A percentile compares a stretch with the other conserved stretches of the same genome.
phyloP scores from a whole-genome alignment of 2,113 vertebrate species.

The Cynoglossus semilaevis region DNA sequence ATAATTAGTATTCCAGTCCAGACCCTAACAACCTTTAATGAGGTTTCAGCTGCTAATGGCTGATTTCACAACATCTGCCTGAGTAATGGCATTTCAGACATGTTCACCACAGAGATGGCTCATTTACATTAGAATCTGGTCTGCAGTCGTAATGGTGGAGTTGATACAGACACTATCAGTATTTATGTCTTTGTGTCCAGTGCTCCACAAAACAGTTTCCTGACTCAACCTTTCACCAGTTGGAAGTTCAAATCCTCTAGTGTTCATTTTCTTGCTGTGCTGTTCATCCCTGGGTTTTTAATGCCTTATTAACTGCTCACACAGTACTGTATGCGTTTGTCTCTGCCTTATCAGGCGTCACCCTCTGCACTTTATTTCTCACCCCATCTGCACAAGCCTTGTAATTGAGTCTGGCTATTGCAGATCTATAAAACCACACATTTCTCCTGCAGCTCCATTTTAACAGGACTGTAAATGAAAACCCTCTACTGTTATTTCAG shows the following conservation, averaged over 20 bases:
- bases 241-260: conserved; percentile 28
- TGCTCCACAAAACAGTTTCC: background rate
- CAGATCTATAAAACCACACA: conserved; percentile 1
- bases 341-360: background rate
- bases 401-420: background rate
- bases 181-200: background rate
- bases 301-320: conserved; percentile 1
- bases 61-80: conserved; percentile 64
- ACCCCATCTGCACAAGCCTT: background rate
- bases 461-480: conserved; percentile 10
- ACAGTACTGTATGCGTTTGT: background rate
- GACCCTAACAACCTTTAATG: conserved; percentile 50
- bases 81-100: conserved; percentile 60
- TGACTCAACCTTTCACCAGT: conserved; percentile 28
- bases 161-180: conserved; percentile 28
- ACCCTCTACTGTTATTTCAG: background rate
- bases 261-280: background rate
- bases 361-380: background rate
- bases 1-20: conserved; percentile 59
- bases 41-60: conserved; percentile 59
- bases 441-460: background rate
- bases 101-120: conserved; percentile 20
- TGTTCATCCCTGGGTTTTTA: conserved; percentile 9
- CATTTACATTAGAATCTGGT: conserved; percentile 58
- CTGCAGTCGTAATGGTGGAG: conserved; percentile 35